Base-by-base conservation (phyloP, 2,888 invertebrate species). In the Lingula anatina region DNA sequence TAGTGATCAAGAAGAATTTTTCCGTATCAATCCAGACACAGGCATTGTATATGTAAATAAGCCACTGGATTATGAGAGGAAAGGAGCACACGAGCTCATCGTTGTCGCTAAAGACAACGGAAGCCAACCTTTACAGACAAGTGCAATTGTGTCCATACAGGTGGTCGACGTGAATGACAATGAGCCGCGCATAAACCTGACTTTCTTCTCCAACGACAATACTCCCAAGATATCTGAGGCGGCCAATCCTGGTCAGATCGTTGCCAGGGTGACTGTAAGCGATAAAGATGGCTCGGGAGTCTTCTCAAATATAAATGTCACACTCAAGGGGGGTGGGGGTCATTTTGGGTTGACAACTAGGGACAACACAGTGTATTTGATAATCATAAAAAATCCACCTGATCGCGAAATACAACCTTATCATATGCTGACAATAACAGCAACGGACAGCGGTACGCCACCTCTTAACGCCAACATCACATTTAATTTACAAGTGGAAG, bases 21-120 rank as follows among this genome's bases (percentile, higher is more conserved):
- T 96, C 73, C 84, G 85, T 55, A 89, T 96, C 58, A 90, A 95
- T 72, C 78, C 87, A 0, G 82, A 84, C 55, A n/a, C n/a, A n/a
- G 96, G 96, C 1, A 84, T 89, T 65, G 87, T 96, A 37, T 85
- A 84, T 26, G 57, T 73, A 5, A 84, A 82, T 56, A 86, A 88
- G 61, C 83, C 85, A 56, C 80, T 97, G 68, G 96, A 97, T 80
- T 97, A 90, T 79, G 96, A 97, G 78, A 15, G 9, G 9, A 55
- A 59, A 35, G 88, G 89, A 58, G 82, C 87, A 46, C 95, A 94
- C 75, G 93, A 96, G 74, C 79, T 97, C 57, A 91, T 95, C 4
- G 89, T 97, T 2, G 90, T 92, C 36, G 97, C 96, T 0, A 84
- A 86, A 66, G 97, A 97, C 76, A 87, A 88, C 64, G 96, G 96